phyloP scores from a whole-genome alignment of 2,797 vertebrate species.

The Anabacerthia variegaticeps region DNA sequence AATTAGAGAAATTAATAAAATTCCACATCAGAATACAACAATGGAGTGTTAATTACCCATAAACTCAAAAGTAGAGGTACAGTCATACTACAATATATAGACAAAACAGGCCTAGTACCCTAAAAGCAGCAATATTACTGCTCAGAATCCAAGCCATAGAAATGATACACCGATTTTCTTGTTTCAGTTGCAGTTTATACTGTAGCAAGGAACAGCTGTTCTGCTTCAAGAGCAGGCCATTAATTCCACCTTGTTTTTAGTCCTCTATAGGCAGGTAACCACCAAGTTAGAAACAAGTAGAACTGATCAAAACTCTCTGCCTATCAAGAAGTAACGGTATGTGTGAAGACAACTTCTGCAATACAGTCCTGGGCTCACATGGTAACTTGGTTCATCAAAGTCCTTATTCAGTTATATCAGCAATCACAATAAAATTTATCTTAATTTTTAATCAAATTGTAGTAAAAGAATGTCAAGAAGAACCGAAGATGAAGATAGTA shows the following conservation, averaged over 20 bases:
- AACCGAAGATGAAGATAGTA: neutral
- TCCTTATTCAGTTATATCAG: neutral
- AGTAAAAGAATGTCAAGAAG: constrained; percentile 6
- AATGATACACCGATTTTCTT: neutral
- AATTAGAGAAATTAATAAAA: neutral
- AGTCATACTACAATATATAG: neutral
- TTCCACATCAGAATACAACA: neutral
- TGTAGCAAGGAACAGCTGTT: neutral
- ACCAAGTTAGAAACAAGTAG: neutral
- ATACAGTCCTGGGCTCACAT: neutral
- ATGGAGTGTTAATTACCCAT: neutral
- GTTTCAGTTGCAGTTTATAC: neutral
- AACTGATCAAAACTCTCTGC: neutral
- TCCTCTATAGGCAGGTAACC: neutral
- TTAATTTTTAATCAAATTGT: neutral
- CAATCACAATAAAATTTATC: neutral
- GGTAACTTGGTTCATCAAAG: neutral
- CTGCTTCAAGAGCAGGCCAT: neutral
- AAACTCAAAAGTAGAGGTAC: neutral
- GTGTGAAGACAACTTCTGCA: neutral
- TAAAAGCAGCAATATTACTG: neutral
- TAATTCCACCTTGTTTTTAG: neutral
- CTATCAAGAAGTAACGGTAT: neutral
- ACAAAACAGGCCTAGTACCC: neutral
- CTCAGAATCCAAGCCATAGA: neutral